A percentile compares a stretch with the other conserved stretches of the same genome.
These are phyloP conservation scores for Sphinx pinastri DNA, from an alignment of 2,888 invertebrate species.

Conservation along the genomic window DNA sequence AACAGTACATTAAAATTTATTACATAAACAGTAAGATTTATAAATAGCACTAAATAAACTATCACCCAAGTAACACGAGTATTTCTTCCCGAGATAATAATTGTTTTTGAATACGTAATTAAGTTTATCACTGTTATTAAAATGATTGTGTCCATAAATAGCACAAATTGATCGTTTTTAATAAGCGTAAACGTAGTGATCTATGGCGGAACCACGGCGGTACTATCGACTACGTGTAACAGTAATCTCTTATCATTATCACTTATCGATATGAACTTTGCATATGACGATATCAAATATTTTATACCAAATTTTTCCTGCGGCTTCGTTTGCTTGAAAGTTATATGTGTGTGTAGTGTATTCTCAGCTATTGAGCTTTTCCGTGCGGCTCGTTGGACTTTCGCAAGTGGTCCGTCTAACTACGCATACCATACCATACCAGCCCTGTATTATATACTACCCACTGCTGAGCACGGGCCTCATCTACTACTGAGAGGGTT, in stretches of 20 bases:
- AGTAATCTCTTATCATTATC: constrained; percentile 24
- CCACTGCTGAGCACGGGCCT: too few relatives aligned
- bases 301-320: background rate
- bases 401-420: too few relatives aligned
- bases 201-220: background rate
- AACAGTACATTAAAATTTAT: background rate
- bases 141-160: constrained; percentile 20
- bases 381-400: too few relatives aligned
- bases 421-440: too few relatives aligned
- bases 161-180: constrained; percentile 10
- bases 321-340: background rate
- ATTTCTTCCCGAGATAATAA: constrained; percentile 12
- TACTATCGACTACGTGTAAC: constrained; percentile 16
- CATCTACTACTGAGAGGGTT: too few relatives aligned
- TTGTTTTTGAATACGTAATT: constrained; percentile 16
- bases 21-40: too few relatives aligned
- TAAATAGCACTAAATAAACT: background rate
- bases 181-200: background rate
- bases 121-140: constrained; percentile 8
- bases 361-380: too few relatives aligned
- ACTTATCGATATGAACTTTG: constrained; percentile 19
- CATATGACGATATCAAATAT: constrained; percentile 13
- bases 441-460: too few relatives aligned
- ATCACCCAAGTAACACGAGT: background rate
- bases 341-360: too few relatives aligned